These are phyloP conservation scores for Xanthorhoe designata DNA, from an alignment of 2,888 invertebrate genomes.

Conservation along the genomic window DNA sequence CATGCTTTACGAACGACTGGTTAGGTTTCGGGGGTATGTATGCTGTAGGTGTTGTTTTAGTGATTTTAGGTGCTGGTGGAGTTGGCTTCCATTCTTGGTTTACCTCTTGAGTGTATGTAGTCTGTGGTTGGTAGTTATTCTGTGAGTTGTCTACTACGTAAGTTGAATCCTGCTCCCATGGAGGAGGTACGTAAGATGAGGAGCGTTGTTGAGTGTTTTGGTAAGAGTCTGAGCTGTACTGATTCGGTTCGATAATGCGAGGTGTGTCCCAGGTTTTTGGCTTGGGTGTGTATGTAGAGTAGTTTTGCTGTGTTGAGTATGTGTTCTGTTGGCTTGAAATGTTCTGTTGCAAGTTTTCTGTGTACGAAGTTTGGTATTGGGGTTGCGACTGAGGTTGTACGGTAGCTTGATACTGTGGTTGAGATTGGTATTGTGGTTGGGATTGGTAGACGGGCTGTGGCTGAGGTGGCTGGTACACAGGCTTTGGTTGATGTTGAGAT, in stretches of 20 bases:
- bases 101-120: constrained; percentile 51
- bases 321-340: constrained; percentile 45
- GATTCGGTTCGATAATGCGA: constrained; percentile 53
- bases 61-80: constrained; percentile 61
- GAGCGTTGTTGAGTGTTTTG: constrained; percentile 70
- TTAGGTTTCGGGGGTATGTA: constrained; percentile 81
- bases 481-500: constrained; percentile 48
- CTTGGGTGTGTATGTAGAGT: constrained; percentile 62
- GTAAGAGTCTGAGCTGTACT: constrained; percentile 68
- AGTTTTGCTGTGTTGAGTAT: constrained; percentile 14
- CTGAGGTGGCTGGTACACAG: constrained; percentile 46
- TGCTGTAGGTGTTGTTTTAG: constrained; percentile 70
- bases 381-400: constrained; percentile 38
- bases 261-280: constrained; percentile 64
- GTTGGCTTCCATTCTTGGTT: constrained; percentile 65
- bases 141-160: constrained; percentile 67
- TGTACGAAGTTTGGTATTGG: constrained; percentile 58
- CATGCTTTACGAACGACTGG: constrained; percentile 76
- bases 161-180: constrained; percentile 78
- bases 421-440: constrained; percentile 41
- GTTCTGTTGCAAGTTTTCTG: constrained; percentile 61
- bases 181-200: constrained; percentile 78
- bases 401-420: constrained; percentile 38
- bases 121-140: constrained; percentile 63
- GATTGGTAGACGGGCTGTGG: constrained; percentile 47